Evolutionary conservation across 2,113 vertebrate species (phyloP).

Genomic region (Cyrtonyx montezumae): DNA sequence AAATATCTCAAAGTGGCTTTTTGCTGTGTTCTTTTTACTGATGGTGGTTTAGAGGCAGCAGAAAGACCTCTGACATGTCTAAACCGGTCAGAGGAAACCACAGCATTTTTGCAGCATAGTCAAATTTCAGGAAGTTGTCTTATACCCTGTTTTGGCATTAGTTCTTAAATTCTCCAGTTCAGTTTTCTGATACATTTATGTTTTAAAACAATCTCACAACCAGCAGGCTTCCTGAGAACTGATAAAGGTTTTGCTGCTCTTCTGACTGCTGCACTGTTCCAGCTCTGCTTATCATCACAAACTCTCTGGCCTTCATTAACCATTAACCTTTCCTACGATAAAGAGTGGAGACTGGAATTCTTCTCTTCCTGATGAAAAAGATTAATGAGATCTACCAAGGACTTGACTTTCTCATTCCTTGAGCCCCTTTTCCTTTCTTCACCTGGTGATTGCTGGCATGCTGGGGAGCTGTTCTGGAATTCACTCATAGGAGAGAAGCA

Average conservation of each 20-base stretch:
- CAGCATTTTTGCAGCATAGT: constrained; percentile 2
- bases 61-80: neutral
- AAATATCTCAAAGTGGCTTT: neutral
- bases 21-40: neutral
- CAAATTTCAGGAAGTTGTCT: neutral
- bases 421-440: neutral
- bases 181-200: neutral
- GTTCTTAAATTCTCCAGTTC: neutral
- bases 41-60: neutral
- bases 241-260: constrained; percentile 42
- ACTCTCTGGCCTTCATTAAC: constrained; percentile 69
- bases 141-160: neutral
- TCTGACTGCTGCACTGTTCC: constrained; percentile 12
- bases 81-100: neutral
- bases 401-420: neutral
- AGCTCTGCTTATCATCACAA: constrained; percentile 28
- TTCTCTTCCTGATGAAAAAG: constrained; percentile 59
- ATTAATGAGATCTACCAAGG: neutral
- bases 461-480: neutral
- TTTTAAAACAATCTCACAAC: constrained; percentile 52
- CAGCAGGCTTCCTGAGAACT: constrained; percentile 47
- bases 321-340: constrained; percentile 68
- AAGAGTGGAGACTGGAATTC: constrained; percentile 44
- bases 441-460: neutral
- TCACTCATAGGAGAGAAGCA: neutral